Conservation (phyloP, 2,797 vertebrate species). For the Enteromius fasciolatus region DNA sequence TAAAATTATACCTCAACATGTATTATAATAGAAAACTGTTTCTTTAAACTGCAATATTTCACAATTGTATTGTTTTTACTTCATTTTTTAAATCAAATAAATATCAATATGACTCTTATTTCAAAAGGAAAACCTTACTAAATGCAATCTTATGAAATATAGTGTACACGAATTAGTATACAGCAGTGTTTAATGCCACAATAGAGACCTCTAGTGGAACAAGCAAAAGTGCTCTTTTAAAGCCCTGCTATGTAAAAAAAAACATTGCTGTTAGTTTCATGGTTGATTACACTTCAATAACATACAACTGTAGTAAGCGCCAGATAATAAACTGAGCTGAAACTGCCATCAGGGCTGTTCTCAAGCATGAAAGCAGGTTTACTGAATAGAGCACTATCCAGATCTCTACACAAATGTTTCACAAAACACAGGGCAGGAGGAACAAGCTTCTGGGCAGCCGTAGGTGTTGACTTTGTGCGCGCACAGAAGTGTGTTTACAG, state of each 20-base stretch:
- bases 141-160: not conserved
- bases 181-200: not conserved
- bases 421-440: conserved; percentile 3
- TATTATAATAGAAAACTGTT: not conserved
- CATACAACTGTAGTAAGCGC: not conserved
- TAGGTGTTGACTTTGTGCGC: conserved; percentile 13
- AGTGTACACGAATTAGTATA: not conserved
- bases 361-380: conserved; percentile 26
- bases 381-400: conserved; percentile 21
- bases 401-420: conserved; percentile 18
- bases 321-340: conserved; percentile 31
- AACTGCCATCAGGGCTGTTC: conserved; percentile 23
- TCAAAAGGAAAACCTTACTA: not conserved
- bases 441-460: not conserved
- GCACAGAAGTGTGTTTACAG: not conserved
- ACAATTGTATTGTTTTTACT: not conserved
- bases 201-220: conserved; percentile 32
- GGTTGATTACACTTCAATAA: conserved; percentile 29
- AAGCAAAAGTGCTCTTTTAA: not conserved
- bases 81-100: too few species aligned
- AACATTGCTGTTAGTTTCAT: conserved; percentile 16
- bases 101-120: too few species aligned
- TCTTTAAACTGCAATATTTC: not conserved
- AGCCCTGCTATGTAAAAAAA: not conserved
- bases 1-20: not conserved